Evolutionary conservation across 2,113 vertebrate species (phyloP), one percentile per base, ranked within the genome.

Genomic region (Morone chrysops): DNA sequence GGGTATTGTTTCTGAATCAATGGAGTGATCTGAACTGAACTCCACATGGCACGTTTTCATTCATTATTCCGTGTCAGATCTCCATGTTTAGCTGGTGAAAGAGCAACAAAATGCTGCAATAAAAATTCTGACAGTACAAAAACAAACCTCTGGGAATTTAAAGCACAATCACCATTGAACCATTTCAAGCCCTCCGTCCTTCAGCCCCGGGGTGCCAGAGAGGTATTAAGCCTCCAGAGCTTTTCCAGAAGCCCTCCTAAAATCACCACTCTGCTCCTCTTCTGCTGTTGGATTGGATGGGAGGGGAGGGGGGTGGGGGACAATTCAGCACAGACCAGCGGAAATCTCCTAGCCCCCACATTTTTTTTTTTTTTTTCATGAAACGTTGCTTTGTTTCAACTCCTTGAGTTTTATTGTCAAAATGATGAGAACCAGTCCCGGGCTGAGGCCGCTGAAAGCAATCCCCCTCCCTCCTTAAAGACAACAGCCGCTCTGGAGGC

Each of bases 341-440:
- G 81, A 94, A 93, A 92, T 92, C 88, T 93, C 82, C 51, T 31
- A 67, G 65, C 74, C 80, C 77, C 66, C 61, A 81, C 53, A 1
- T 66, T 87, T 77, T 81, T 70, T 36, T 22, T 25, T 40, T 76
- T 82, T 84, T 82, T 78, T 79, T 75, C 70, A 73, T 85, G 88
- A 93, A 89, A 87, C 81, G 48, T 89, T 68, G 78, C 92, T 94
- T 94, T 95, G 94, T 95, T 95, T 94, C 90, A 93, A 89, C 87
- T 93, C 51, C 86, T 87, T 70, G 80, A 90, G 88, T 95, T 95
- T 95, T 95, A 94, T 94, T 96, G 93, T 95, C 94, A 94, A 62
- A 85, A 84, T 95, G 94, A 96, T 95, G 94, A 95, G 93, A 95
- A 94, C 82, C 95, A 95, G 94, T 90, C 91, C 4, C 57, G 41